Evolutionary conservation across 2,888 invertebrate genomes (phyloP).

Genomic region (Cerastis rubricosa): DNA sequence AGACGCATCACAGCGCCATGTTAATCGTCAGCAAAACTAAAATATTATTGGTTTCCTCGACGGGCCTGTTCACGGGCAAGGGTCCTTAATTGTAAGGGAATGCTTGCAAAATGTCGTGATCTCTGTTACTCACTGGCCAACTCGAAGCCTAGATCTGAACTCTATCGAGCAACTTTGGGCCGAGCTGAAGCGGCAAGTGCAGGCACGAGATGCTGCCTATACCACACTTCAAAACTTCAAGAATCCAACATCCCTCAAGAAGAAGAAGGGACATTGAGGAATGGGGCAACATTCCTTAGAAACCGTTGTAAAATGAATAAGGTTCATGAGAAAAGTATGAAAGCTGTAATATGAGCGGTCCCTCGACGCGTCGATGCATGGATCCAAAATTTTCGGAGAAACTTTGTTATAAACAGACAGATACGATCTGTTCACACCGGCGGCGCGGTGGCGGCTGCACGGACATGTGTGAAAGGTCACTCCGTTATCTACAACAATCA

Average conservation of each 20-base stretch:
- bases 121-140: neutral
- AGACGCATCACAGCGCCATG: neutral
- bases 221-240: neutral
- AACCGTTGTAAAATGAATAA: neutral
- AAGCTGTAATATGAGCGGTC: neutral
- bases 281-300: neutral
- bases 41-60: neutral
- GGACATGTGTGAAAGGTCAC: constrained; percentile 18
- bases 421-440: constrained; percentile 23
- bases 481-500: constrained; percentile 14
- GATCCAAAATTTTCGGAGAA: constrained; percentile 8
- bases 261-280: neutral
- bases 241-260: neutral
- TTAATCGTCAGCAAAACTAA: neutral
- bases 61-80: neutral
- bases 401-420: neutral
- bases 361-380: neutral
- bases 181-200: neutral
- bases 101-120: neutral
- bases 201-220: neutral
- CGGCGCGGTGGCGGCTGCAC: neutral
- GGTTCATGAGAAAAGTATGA: neutral
- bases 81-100: neutral
- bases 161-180: neutral
- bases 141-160: neutral